Percentiles rank a stretch among this genome's conserved stretches.
Evolutionary conservation across 2,888 invertebrate genomes (phyloP).

Genomic region (Myopa testacea): DNA sequence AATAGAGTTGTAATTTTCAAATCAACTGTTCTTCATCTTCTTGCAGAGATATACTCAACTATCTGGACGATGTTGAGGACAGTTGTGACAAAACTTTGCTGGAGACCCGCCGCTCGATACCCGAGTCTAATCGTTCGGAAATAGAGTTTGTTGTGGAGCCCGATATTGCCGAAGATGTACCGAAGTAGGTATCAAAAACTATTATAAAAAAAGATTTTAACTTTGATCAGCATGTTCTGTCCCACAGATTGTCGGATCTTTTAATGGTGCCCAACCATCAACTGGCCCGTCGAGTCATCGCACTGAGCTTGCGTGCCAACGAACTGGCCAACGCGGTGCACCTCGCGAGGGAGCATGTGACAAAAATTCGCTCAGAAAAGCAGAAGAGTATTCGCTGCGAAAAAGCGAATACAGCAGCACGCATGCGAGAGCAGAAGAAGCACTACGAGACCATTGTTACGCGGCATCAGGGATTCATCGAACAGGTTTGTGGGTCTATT

Average conservation of each 20-base stretch:
- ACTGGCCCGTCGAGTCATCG: conserved; percentile 65
- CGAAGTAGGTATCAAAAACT: conserved; percentile 58
- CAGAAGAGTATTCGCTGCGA: conserved; percentile 66
- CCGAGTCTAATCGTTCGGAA: conserved; percentile 65
- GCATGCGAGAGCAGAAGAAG: conserved; percentile 73
- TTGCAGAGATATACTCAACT: conserved; percentile 65
- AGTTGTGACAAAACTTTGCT: conserved; percentile 67
- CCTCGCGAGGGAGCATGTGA: conserved; percentile 65
- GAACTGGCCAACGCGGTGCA: conserved; percentile 68
- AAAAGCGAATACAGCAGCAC: conserved; percentile 67
- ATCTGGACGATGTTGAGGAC: conserved; percentile 67
- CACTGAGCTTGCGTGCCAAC: conserved; percentile 65
- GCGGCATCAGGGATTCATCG: conserved; percentile 85
- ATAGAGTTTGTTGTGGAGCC: conserved; percentile 67
- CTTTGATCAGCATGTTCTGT: neutral
- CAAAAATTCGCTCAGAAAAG: conserved; percentile 65
- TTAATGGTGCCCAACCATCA: conserved; percentile 68
- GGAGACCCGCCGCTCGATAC: conserved; percentile 64
- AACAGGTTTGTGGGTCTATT: conserved; percentile 71
- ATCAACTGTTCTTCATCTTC: neutral
- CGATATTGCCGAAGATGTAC: conserved; percentile 67
- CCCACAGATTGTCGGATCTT: conserved; percentile 64
- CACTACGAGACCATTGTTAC: conserved; percentile 81
- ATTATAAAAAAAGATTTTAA: neutral
- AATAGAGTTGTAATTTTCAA: neutral